These are phyloP conservation scores for Zophobas morio DNA, from an alignment of 1,140 invertebrate genomes.

Conservation along the genomic window DNA sequence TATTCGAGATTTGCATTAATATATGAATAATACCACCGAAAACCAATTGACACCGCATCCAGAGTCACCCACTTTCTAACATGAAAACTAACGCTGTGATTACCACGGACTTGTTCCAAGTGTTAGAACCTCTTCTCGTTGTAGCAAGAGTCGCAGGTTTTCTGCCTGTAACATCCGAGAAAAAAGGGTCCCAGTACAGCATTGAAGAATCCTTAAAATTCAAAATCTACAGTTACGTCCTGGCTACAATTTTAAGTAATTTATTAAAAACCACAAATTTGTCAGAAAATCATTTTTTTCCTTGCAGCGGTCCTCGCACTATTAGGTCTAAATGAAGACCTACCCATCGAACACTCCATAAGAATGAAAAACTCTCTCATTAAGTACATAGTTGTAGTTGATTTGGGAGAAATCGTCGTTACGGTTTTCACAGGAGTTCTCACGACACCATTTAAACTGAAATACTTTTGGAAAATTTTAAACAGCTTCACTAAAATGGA, in stretches of 20 bases:
- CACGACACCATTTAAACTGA: neutral
- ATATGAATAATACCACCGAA: no score
- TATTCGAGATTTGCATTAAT: no score
- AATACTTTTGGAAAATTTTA: slow-evolving; percentile 27
- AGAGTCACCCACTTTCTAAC: no score
- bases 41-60: no score
- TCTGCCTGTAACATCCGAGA: neutral
- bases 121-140: neutral
- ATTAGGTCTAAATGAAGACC: neutral
- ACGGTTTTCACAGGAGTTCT: slow-evolving; percentile 15
- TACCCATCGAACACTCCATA: neutral
- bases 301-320: neutral
- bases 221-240: neutral
- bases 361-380: slow-evolving; percentile 12
- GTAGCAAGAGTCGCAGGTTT: neutral
- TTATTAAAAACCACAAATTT: neutral
- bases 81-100: neutral
- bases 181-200: neutral
- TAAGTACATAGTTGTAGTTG: slow-evolving; percentile 2
- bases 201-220: no score
- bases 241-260: slow-evolving; percentile 1
- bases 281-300: neutral
- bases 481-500: neutral
- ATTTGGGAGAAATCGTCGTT: slow-evolving; percentile 3
- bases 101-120: neutral